Evolutionary conservation across 2,113 vertebrate species (phyloP).

Genomic region (Zosterops hypoxanthus): DNA sequence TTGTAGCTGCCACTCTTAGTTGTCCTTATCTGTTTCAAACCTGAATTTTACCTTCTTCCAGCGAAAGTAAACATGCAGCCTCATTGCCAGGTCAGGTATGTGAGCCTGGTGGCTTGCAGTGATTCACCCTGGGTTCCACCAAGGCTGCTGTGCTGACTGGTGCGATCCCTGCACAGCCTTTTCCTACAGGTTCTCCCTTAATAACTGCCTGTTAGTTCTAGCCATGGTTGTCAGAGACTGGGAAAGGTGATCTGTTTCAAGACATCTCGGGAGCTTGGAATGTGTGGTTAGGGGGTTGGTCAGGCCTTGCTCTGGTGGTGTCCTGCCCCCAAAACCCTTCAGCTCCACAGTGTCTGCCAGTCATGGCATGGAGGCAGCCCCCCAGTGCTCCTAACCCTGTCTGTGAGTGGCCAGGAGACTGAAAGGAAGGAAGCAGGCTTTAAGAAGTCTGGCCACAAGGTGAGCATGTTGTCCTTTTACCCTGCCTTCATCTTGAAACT

Average conservation of each 20-base stretch:
- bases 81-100: not conserved
- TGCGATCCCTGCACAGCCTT: not conserved
- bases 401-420: not conserved
- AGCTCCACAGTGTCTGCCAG: not conserved
- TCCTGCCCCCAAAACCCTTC: not conserved
- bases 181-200: not conserved
- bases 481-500: not conserved
- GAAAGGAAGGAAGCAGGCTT: not conserved
- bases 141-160: not conserved
- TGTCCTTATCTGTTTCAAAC: not conserved
- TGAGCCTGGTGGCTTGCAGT: not conserved
- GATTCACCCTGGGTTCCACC: not conserved
- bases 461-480: not conserved
- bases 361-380: not conserved
- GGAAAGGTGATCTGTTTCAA: not conserved
- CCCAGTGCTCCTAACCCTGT: not conserved
- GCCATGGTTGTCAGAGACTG: not conserved
- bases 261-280: not conserved
- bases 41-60: not conserved
- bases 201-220: not conserved
- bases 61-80: not conserved
- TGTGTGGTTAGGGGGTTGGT: too few relatives aligned
- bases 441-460: not conserved
- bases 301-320: not conserved
- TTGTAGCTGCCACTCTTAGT: not conserved